Conservation (phyloP, 2,888 invertebrate genomes). For the Netelia inedita region DNA sequence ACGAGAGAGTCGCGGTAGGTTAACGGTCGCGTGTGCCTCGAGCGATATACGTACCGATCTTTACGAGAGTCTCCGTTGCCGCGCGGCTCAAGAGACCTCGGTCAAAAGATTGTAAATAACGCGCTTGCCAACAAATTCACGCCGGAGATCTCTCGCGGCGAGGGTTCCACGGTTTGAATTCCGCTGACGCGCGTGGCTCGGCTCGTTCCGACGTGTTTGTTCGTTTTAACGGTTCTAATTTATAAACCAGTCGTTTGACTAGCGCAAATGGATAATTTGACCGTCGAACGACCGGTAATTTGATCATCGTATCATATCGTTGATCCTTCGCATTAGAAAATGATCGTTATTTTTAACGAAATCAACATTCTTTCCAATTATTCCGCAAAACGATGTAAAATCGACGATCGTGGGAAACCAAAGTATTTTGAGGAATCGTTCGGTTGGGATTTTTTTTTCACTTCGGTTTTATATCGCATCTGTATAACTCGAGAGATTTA, state of each 20-base stretch:
- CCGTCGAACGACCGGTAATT: not conserved
- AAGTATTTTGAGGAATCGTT: not conserved
- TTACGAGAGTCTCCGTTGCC: conserved; percentile 41
- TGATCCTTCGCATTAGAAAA: too few relatives aligned
- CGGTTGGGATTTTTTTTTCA: not conserved
- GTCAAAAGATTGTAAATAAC: conserved; percentile 67
- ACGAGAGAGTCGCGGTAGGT: conserved; percentile 64
- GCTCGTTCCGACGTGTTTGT: conserved; percentile 13
- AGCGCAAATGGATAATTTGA: not conserved
- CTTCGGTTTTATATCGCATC: conserved; percentile 28
- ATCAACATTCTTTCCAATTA: too few relatives aligned
- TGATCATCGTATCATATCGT: not conserved
- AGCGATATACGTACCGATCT: conserved; percentile 62
- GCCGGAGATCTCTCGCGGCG: conserved; percentile 7
- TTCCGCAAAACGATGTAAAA: too few relatives aligned
- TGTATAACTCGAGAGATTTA: conserved; percentile 24
- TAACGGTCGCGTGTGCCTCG: conserved; percentile 73
- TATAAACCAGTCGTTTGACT: not conserved
- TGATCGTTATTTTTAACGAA: too few relatives aligned
- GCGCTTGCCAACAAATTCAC: conserved; percentile 33
- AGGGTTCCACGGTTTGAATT: conserved; percentile 36
- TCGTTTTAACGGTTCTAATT: not conserved
- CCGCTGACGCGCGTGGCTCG: conserved; percentile 46
- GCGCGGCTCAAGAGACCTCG: conserved; percentile 36
- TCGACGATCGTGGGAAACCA: not conserved